These are phyloP conservation scores for Trogon melanurus DNA, from an alignment of 2,113 vertebrate species.

Conservation along the genomic window DNA sequence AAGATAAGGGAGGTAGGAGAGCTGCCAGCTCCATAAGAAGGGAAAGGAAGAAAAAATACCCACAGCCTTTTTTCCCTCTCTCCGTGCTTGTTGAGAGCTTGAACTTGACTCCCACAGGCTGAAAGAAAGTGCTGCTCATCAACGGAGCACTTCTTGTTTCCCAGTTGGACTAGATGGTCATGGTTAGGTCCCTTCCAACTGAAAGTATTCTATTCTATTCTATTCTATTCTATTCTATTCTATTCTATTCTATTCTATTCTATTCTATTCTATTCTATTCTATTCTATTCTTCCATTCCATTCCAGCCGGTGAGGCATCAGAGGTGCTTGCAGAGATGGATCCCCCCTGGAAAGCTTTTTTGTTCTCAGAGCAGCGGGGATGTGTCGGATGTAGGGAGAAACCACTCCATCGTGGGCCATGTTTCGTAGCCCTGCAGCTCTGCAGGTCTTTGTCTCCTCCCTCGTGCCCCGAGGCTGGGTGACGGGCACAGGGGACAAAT, in stretches of 20 bases:
- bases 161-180: no score
- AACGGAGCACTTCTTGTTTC: background rate
- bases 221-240: background rate
- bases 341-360: background rate
- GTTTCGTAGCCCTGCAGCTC: background rate
- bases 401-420: rapidly evolving
- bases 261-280: background rate
- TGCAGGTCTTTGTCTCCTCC: background rate
- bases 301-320: rapidly evolving
- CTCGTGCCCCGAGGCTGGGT: rapidly evolving
- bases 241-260: background rate
- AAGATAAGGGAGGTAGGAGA: constrained; percentile 46
- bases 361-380: background rate
- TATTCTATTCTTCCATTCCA: background rate
- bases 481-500: rapidly evolving
- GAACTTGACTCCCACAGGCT: background rate
- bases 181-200: background rate
- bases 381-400: background rate
- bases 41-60: background rate
- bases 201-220: background rate
- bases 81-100: rapidly evolving
- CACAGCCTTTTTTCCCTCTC: background rate
- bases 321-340: background rate
- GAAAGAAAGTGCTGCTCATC: background rate
- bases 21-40: background rate